phyloP scores from a whole-genome alignment of 1,140 invertebrate species.

The Sminthurinus signatus region DNA sequence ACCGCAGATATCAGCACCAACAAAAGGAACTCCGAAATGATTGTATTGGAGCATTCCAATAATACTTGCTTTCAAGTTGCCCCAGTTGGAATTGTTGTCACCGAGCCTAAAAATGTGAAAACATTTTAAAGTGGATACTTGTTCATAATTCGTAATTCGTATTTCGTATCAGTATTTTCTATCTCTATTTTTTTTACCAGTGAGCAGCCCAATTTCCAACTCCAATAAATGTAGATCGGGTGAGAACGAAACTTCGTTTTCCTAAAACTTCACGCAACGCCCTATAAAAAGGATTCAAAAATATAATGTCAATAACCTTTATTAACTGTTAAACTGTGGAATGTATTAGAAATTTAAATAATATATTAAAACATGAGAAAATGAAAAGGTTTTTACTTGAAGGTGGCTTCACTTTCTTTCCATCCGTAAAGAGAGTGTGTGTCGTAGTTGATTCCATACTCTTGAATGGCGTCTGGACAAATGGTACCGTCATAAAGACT shows the following conservation, averaged over 20 bases:
- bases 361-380: not conserved
- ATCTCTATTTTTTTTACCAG: too few relatives aligned
- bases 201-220: slow-evolving; percentile 53
- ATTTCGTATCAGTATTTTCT: slow-evolving; percentile 14
- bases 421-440: slow-evolving; percentile 48
- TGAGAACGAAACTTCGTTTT: slow-evolving; percentile 46
- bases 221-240: slow-evolving; percentile 52
- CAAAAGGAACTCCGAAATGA: slow-evolving; percentile 50
- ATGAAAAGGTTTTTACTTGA: slow-evolving; percentile 41
- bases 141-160: not conserved
- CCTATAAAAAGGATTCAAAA: slow-evolving; percentile 48
- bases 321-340: too few relatives aligned
- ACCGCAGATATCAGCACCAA: too few relatives aligned
- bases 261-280: slow-evolving; percentile 42
- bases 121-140: slow-evolving; percentile 20
- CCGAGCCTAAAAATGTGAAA: slow-evolving; percentile 51
- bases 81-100: slow-evolving; percentile 51
- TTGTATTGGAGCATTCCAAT: slow-evolving; percentile 46
- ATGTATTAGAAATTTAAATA: too few relatives aligned
- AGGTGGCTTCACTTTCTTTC: slow-evolving; percentile 49
- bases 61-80: slow-evolving; percentile 49
- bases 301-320: not conserved
- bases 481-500: slow-evolving; percentile 42
- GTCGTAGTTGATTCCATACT: slow-evolving; percentile 45
- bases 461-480: slow-evolving; percentile 43